Percentiles rank a stretch among this genome's conserved stretches.
Conservation (phyloP, 1,140 invertebrate genomes). For the Drosophila arawakana region DNA sequence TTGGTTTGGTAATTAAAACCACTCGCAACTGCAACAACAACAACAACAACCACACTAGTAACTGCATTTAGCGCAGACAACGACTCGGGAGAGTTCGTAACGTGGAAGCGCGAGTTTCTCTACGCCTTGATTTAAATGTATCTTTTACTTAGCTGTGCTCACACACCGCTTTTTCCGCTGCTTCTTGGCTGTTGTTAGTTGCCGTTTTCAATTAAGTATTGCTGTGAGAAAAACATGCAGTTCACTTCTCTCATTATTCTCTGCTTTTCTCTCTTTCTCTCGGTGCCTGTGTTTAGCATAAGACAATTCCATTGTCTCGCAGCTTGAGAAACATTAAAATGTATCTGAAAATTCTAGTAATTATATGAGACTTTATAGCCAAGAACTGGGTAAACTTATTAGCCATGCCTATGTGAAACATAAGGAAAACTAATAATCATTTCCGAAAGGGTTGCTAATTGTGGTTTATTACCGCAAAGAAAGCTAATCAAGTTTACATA, state of each 20-base stretch:
- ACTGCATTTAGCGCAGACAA: conserved; percentile 47
- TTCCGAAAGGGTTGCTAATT: conserved; percentile 17
- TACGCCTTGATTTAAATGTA: conserved; percentile 55
- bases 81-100: conserved; percentile 38
- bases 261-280: conserved; percentile 11
- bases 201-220: conserved; percentile 52
- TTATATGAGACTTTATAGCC: conserved; percentile 16
- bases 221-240: conserved; percentile 47
- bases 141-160: conserved; percentile 46
- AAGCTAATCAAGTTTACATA: background rate
- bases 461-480: background rate
- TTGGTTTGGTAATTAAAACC: conserved; percentile 53
- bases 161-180: conserved; percentile 1
- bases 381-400: conserved; percentile 34
- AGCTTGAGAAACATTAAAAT: conserved; percentile 36
- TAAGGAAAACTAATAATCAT: conserved; percentile 7
- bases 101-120: conserved; percentile 56
- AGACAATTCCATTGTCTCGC: conserved; percentile 51
- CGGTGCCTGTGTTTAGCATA: conserved; percentile 44
- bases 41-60: conserved; percentile 16
- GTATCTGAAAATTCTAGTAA: conserved; percentile 32
- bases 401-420: conserved; percentile 16
- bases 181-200: conserved; percentile 33
- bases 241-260: conserved; percentile 29
- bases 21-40: conserved; percentile 29